phyloP scores from a whole-genome alignment of 2,888 invertebrate genomes.

The Lasioglossum figueresi region DNA sequence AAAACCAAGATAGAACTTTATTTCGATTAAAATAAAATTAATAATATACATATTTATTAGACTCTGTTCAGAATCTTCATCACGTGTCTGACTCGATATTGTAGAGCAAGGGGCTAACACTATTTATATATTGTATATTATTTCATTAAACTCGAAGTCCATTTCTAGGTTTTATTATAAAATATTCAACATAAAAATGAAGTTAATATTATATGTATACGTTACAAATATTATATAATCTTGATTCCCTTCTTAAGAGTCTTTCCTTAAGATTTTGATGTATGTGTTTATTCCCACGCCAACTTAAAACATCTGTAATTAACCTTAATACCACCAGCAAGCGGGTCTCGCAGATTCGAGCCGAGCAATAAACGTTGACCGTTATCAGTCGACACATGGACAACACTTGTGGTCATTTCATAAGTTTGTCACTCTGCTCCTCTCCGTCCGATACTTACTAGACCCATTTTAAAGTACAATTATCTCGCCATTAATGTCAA shows the following conservation, averaged over 20 bases:
- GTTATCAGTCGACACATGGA: not conserved
- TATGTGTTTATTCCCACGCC: not conserved
- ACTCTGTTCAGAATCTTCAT: too few relatives aligned
- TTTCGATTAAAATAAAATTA: too few relatives aligned
- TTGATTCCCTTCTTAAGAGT: not conserved
- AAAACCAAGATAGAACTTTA: too few relatives aligned
- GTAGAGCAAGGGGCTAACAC: too few relatives aligned
- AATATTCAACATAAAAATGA: not conserved
- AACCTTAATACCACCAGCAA: not conserved
- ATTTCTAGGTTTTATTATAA: not conserved
- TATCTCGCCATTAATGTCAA: not conserved
- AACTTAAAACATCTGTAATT: not conserved
- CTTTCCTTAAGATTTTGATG: not conserved
- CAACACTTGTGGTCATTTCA: not conserved
- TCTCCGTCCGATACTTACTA: not conserved
- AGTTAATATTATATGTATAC: not conserved
- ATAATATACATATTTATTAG: too few relatives aligned
- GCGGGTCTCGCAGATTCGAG: not conserved
- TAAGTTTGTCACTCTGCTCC: not conserved
- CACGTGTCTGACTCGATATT: too few relatives aligned
- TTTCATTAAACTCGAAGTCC: not conserved
- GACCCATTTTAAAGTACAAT: not conserved
- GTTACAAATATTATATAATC: not conserved
- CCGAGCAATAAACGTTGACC: not conserved
- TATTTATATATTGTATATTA: not conserved